phyloP scores from a whole-genome alignment of 2,888 invertebrate species.

The Agrochola lota region DNA sequence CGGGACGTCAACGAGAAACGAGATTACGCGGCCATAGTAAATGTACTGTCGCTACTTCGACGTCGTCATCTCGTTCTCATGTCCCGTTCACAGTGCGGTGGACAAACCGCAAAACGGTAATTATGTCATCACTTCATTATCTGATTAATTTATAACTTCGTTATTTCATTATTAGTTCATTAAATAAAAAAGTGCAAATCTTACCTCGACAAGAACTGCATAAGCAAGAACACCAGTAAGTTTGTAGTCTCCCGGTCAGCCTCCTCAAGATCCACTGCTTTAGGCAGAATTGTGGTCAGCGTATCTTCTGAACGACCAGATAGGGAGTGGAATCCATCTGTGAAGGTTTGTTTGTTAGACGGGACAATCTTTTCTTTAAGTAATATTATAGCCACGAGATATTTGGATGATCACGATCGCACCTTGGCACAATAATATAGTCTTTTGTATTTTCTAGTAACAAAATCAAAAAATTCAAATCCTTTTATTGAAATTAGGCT shows the following conservation, averaged over 20 bases:
- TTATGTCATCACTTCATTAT: no score
- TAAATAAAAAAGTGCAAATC: no score
- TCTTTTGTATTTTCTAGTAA: no score
- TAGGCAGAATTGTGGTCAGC: constrained; percentile 94
- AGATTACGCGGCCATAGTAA: no score
- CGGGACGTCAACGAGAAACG: no score
- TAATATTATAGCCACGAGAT: neutral
- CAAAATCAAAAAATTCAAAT: no score
- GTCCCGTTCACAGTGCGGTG: no score
- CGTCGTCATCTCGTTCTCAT: no score
- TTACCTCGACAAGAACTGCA: constrained; percentile 97
- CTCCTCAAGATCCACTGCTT: constrained; percentile 98
- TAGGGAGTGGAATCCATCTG: constrained; percentile 93
- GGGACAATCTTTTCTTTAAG: neutral
- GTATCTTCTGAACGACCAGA: constrained; percentile 94
- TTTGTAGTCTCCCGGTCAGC: constrained; percentile 99
- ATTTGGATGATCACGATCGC: neutral
- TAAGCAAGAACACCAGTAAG: constrained; percentile 97
- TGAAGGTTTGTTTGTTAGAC: neutral
- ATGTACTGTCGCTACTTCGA: no score
- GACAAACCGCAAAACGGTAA: no score
- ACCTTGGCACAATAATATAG: no score
- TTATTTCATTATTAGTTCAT: neutral
- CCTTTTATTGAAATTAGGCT: no score
- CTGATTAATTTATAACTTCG: neutral